Conservation (phyloP, 2,113 vertebrate genomes). For the Platanista minor region DNA sequence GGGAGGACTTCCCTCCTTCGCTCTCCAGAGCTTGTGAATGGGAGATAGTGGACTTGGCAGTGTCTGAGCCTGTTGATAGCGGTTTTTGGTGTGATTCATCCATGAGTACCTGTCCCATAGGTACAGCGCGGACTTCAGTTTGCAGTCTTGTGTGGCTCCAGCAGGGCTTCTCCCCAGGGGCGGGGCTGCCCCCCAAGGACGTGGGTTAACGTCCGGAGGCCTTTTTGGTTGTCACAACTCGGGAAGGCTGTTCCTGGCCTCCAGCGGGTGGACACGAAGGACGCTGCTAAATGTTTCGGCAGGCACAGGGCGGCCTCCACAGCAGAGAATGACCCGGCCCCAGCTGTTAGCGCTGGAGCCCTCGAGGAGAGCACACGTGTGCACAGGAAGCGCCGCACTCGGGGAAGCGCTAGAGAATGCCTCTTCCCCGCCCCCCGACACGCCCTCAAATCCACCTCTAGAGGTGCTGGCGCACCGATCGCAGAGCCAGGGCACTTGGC, state of each 20-base stretch:
- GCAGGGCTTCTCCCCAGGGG: not conserved
- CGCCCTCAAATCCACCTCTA: not conserved
- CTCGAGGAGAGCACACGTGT: accelerated
- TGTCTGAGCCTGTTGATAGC: accelerated
- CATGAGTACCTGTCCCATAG: not conserved
- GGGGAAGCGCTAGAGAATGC: too few relatives aligned
- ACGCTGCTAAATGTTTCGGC: not conserved
- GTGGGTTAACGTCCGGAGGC: not conserved
- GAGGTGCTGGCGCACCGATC: not conserved
- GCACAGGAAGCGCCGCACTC: not conserved
- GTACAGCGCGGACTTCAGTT: accelerated
- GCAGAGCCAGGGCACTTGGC: not conserved
- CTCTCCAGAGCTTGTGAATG: not conserved
- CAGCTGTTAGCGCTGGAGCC: not conserved
- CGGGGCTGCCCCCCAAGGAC: accelerated
- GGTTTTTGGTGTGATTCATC: not conserved
- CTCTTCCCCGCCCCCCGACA: not conserved
- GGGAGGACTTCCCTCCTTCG: accelerated
- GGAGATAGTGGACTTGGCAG: not conserved
- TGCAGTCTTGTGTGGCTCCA: not conserved
- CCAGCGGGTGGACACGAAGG: not conserved
- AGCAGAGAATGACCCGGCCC: not conserved
- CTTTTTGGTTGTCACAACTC: not conserved
- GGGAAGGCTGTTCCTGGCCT: not conserved
- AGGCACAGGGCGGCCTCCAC: not conserved